A percentile compares a stretch with the other conserved stretches of the same genome.
Conservation (phyloP, 2,888 invertebrate genomes). For the Acanthacorydalis orientalis region DNA sequence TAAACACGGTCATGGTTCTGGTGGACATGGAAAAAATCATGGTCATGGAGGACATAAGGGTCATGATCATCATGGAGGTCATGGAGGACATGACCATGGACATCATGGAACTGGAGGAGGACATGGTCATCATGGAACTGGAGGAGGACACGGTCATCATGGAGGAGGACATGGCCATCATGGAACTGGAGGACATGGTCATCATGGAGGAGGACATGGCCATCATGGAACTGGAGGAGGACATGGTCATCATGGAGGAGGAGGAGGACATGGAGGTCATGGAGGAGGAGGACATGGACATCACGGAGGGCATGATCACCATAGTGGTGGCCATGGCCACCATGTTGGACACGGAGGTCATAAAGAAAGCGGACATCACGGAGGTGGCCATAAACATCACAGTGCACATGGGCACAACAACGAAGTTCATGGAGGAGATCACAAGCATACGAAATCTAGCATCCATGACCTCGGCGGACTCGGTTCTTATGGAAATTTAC, state of each 20-base stretch:
- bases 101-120: neutral
- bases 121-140: slow-evolving; percentile 2
- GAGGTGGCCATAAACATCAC: slow-evolving; percentile 6
- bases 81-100: slow-evolving; percentile 9
- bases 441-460: slow-evolving; percentile 21
- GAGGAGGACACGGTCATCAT: neutral
- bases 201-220: slow-evolving; percentile 5
- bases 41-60: slow-evolving; percentile 13
- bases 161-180: slow-evolving; percentile 3
- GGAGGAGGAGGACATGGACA: neutral
- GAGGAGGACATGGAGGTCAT: neutral
- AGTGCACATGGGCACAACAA: slow-evolving; percentile 13
- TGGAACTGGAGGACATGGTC: neutral
- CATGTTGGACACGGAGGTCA: neutral
- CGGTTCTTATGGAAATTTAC: slow-evolving; percentile 11
- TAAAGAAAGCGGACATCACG: neutral
- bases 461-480: too few species aligned
- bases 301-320: neutral
- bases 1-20: slow-evolving; percentile 4
- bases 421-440: slow-evolving; percentile 23
- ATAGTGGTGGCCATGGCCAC: slow-evolving; percentile 1
- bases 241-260: neutral
- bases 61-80: slow-evolving; percentile 14
- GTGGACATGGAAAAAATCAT: slow-evolving; percentile 14
- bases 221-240: neutral